phyloP scores from a whole-genome alignment of 1,140 invertebrate genomes.

The Atta cephalotes region DNA sequence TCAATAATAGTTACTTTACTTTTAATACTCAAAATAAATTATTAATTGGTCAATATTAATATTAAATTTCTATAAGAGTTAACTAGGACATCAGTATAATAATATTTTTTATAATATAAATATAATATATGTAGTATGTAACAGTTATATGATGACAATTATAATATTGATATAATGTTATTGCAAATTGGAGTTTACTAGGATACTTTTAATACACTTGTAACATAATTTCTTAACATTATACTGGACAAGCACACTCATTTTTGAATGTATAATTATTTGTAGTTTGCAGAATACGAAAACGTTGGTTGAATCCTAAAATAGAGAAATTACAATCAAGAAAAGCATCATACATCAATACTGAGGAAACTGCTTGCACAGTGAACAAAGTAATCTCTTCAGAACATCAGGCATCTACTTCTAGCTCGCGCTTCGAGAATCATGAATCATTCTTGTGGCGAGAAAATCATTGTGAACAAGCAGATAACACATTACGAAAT shows the following conservation, averaged over 20 bases:
- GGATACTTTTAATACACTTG: background rate
- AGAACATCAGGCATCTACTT: constrained; percentile 28
- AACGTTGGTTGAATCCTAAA: constrained; percentile 8
- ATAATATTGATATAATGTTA: too few species aligned
- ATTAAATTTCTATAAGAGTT: too few species aligned
- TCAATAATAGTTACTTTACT: too few species aligned
- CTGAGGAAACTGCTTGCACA: background rate
- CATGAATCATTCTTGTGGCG: background rate
- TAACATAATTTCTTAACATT: background rate
- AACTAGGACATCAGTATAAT: too few species aligned
- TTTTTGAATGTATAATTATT: constrained; percentile 29
- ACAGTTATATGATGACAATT: too few species aligned
- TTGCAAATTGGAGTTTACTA: too few species aligned
- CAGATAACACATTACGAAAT: background rate
- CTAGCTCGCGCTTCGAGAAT: background rate
- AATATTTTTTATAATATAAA: too few species aligned
- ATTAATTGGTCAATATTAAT: too few species aligned
- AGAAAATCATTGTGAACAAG: background rate
- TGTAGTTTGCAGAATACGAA: constrained; percentile 51
- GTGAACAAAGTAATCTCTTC: background rate
- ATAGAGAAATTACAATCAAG: constrained; percentile 33
- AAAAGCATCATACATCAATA: background rate
- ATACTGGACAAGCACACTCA: background rate
- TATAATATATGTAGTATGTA: too few species aligned
- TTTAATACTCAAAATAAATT: too few species aligned